phyloP scores from a whole-genome alignment of 2,113 vertebrate species.

The Upupa epops region DNA sequence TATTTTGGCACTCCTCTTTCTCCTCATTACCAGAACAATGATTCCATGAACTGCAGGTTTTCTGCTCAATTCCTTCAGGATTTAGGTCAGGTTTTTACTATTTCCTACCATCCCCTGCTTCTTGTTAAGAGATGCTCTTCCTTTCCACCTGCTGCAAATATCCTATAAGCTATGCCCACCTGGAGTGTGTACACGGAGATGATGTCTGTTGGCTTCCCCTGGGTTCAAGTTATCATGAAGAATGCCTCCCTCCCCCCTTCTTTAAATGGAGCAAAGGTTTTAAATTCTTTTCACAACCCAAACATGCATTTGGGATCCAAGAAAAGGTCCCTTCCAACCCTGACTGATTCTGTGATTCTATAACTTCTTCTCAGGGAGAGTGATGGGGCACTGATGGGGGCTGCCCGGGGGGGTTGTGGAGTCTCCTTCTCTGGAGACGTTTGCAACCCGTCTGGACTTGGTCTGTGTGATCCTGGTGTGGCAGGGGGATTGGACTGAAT shows the following conservation, averaged over 20 bases:
- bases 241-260: accelerated
- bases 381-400: too few relatives aligned
- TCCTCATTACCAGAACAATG: neutral
- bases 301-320: neutral
- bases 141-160: neutral
- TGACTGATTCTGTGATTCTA: too few relatives aligned
- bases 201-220: neutral
- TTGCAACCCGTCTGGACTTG: too few relatives aligned
- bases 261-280: neutral
- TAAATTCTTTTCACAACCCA: neutral
- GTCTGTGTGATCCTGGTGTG: too few relatives aligned
- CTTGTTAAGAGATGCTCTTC: neutral
- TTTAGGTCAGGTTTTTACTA: neutral
- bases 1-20: neutral
- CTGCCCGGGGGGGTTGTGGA: too few relatives aligned
- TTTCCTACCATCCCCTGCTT: neutral
- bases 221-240: neutral
- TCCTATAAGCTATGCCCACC: accelerated
- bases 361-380: too few relatives aligned
- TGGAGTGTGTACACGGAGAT: neutral
- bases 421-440: too few relatives aligned
- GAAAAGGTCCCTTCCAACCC: too few relatives aligned
- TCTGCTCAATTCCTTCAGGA: neutral
- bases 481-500: too few relatives aligned
- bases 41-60: neutral